phyloP scores from a whole-genome alignment of 2,888 invertebrate species.

The Pheosia gnoma region DNA sequence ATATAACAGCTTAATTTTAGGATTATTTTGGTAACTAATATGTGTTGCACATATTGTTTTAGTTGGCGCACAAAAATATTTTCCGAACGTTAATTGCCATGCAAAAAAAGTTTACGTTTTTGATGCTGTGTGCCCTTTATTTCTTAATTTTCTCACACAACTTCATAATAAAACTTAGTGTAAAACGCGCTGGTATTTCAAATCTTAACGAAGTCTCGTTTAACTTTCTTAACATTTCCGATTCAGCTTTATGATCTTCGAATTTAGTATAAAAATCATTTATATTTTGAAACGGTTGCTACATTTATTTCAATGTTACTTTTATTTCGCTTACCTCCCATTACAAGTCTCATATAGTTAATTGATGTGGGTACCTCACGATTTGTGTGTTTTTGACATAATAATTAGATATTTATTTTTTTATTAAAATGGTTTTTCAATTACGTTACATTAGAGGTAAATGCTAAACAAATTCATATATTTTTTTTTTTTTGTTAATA shows the following conservation, averaged over 20 bases:
- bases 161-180: constrained; percentile 11
- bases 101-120: background rate
- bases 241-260: constrained; percentile 30
- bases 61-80: background rate
- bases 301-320: no score
- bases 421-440: no score
- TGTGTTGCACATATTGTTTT: background rate
- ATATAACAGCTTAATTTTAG: no score
- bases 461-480: no score
- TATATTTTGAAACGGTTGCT: no score
- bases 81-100: background rate
- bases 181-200: constrained; percentile 18
- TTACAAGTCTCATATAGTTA: no score
- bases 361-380: no score
- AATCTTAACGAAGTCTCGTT: constrained; percentile 21
- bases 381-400: background rate
- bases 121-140: constrained; percentile 10
- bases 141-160: constrained; percentile 13
- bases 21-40: no score
- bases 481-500: no score
- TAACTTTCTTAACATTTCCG: constrained; percentile 27
- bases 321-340: no score
- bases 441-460: background rate
- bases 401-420: background rate
- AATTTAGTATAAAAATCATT: constrained; percentile 21